phyloP scores from a whole-genome alignment of 2,113 vertebrate genomes.

The Athene cunicularia region DNA sequence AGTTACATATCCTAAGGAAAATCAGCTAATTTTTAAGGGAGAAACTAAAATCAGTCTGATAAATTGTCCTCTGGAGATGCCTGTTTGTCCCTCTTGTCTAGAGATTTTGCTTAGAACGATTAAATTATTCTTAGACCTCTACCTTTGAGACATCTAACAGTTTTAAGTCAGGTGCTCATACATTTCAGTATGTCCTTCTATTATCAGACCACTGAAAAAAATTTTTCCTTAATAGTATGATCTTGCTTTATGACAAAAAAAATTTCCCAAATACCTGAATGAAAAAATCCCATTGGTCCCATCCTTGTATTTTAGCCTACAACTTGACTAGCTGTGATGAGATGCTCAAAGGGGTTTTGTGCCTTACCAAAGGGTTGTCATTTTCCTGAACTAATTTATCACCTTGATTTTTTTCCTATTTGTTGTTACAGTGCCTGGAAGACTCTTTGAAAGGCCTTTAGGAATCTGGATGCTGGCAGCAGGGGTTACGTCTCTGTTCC shows the following conservation, averaged over 20 bases:
- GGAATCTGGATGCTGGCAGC: constrained; percentile 9
- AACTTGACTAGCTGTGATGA: neutral
- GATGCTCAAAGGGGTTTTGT: neutral
- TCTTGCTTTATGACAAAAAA: neutral
- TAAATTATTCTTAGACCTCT: neutral
- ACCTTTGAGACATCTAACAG: neutral
- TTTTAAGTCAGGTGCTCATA: neutral
- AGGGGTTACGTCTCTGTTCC: constrained; percentile 10
- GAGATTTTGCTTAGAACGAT: neutral
- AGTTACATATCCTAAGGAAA: neutral
- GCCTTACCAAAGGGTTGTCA: neutral
- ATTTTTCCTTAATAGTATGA: neutral
- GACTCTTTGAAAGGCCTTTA: constrained; percentile 31
- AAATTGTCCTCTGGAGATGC: neutral
- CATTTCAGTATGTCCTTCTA: neutral
- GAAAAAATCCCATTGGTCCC: neutral
- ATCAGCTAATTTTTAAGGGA: neutral
- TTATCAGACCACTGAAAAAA: neutral
- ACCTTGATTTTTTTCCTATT: neutral
- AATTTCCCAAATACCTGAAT: neutral
- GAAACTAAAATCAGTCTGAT: neutral
- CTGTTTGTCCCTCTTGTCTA: neutral
- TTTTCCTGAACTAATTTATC: neutral
- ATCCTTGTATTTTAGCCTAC: neutral
- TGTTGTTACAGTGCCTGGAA: constrained; percentile 20